A percentile compares a stretch with the other conserved stretches of the same genome.
These are phyloP conservation scores for Chloroceryle amazona DNA, from an alignment of 2,797 vertebrate genomes.

Conservation along the genomic window DNA sequence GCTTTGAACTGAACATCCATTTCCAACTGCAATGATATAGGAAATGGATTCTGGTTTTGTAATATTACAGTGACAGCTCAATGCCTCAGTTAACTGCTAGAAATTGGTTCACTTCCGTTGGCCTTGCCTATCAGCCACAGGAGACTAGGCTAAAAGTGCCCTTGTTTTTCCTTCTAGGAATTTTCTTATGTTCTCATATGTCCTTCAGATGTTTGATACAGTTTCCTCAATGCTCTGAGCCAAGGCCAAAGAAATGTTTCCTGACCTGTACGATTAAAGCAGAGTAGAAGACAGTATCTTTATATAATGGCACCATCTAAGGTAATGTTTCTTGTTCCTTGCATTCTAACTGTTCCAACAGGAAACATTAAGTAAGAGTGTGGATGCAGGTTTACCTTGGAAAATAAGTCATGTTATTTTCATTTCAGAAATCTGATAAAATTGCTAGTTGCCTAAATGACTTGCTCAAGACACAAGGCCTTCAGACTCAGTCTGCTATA, in stretches of 20 bases:
- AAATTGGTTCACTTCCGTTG: not conserved
- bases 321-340: not conserved
- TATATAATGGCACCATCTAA: not conserved
- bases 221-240: not conserved
- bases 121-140: not conserved
- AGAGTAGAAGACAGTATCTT: not conserved
- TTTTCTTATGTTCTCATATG: not conserved
- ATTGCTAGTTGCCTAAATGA: not conserved
- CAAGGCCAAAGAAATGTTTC: not conserved
- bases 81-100: not conserved
- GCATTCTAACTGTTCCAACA: not conserved
- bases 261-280: not conserved
- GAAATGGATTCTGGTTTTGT: not conserved
- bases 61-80: not conserved
- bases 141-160: not conserved
- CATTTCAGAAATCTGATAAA: not conserved
- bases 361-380: not conserved
- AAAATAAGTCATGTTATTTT: not conserved
- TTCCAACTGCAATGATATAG: not conserved
- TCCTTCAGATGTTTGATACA: not conserved
- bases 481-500: not conserved
- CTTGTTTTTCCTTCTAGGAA: not conserved
- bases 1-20: not conserved
- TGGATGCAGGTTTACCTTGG: not conserved
- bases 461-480: not conserved